Evolutionary conservation across 2,797 vertebrate species (phyloP).

Genomic region (Artibeus jamaicensis): DNA sequence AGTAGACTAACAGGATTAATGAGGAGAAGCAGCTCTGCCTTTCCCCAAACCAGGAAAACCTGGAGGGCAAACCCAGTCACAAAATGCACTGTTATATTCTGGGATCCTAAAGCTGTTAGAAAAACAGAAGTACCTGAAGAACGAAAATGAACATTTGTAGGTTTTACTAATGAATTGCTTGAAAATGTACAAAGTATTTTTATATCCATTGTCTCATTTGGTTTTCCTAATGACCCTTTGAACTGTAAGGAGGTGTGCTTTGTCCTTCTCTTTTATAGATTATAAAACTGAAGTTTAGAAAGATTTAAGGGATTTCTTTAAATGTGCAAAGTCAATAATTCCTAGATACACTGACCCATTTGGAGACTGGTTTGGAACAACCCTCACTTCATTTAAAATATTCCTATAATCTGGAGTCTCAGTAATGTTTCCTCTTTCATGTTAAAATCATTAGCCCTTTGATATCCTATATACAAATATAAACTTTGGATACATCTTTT

Average conservation of each 20-base stretch:
- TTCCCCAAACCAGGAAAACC: constrained; percentile 28
- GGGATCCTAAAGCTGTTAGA: constrained; percentile 41
- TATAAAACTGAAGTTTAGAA: not conserved
- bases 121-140: constrained; percentile 4
- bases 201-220: not conserved
- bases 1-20: constrained; percentile 45
- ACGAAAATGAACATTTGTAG: not conserved
- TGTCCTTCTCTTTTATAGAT: not conserved
- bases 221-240: not conserved
- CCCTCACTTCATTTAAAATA: not conserved
- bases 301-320: not conserved
- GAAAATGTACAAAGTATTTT: not conserved
- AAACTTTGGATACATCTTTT: not conserved
- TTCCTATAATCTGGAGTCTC: not conserved
- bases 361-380: not conserved
- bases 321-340: not conserved
- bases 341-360: not conserved
- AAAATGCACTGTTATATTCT: constrained; percentile 41
- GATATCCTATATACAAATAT: not conserved
- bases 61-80: constrained; percentile 65
- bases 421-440: not conserved
- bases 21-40: not conserved
- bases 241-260: not conserved
- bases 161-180: not conserved
- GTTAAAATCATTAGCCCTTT: not conserved